phyloP scores from a whole-genome alignment of 2,797 vertebrate genomes.

The Poeciliopsis infans region DNA sequence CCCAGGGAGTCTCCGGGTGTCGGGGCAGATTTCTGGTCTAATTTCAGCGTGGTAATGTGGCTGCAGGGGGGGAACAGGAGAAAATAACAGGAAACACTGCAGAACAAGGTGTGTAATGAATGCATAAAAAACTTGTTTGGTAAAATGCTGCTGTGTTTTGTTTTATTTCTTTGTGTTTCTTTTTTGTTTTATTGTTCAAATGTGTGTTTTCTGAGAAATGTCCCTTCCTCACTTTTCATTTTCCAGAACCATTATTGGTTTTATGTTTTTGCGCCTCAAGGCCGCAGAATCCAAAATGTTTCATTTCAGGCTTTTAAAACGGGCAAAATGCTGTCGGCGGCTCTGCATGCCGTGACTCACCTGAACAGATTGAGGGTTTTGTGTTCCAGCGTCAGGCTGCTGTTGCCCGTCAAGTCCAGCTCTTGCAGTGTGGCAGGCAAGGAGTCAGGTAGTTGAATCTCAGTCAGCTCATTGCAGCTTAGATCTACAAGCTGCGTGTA shows the following conservation, averaged over 20 bases:
- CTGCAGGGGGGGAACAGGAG: slow-evolving; percentile 65
- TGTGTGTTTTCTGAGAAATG: background rate
- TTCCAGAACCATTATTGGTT: background rate
- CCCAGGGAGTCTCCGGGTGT: slow-evolving; percentile 77
- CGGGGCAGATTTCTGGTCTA: slow-evolving; percentile 89
- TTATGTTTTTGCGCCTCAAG: background rate
- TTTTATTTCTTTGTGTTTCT: background rate
- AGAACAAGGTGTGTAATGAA: background rate
- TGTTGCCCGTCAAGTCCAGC: slow-evolving; percentile 93
- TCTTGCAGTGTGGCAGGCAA: slow-evolving; percentile 90
- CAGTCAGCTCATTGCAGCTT: slow-evolving; percentile 95
- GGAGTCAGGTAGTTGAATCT: slow-evolving; percentile 90
- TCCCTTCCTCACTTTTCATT: background rate
- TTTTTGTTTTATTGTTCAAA: background rate
- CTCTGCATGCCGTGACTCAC: slow-evolving; percentile 69
- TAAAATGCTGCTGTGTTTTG: background rate
- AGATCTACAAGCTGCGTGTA: slow-evolving; percentile 89
- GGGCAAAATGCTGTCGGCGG: background rate
- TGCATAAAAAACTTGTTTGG: background rate
- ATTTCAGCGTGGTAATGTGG: slow-evolving; percentile 93
- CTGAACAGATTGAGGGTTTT: slow-evolving; percentile 96
- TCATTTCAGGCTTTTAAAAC: background rate
- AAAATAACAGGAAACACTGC: background rate
- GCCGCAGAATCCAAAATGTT: background rate
- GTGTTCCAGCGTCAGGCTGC: slow-evolving; percentile 91